Base-by-base conservation (phyloP, 1,140 invertebrate species). In the Heliconius hewitsoni region DNA sequence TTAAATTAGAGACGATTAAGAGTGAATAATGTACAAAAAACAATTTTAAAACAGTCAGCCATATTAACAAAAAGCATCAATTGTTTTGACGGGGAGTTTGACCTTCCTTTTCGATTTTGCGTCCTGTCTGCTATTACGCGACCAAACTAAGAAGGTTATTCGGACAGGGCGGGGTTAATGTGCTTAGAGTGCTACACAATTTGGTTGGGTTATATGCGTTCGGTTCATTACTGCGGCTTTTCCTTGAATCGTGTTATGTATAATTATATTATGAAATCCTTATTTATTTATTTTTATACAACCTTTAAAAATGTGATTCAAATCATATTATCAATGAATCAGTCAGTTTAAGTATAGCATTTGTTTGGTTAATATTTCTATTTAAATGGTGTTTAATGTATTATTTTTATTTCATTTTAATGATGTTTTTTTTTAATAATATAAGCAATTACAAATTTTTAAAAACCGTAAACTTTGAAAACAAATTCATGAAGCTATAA, bases 41-140 rank as follows among this genome's bases (percentile, higher is more conserved):
- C 60, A 27, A 30, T 30, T 66, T 30, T 66, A 13, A 89, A 89
- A 76, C 83, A 74, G 86, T 86, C 90, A 81, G 93, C 93, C 93
- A 94, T 94, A 88, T 94, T 94, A 90, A 86, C 85, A 88, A 89
- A 87, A 89, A 90, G 86, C 88, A 92, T 93, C 89, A 89, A 91
- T 91, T 94, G 93, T 95, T 95, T 93, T 94, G 93, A 95, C 94
- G 91, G 92, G 89, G 89, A 81, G 88, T 87, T 87, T 93, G 90
- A 93, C 89, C 94, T 93, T 93, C 86, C 82, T 85, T 87, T 92
- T 86, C 84, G 87, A 90, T 90, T 91, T 94, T 90, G 89, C 91
- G 91, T 93, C 89, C 92, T 91, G 90, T 90, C 89, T 90, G 84
- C 79, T 81, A 79, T 90, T 92, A 91, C 82, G 85, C 86, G 85